Base-by-base conservation (phyloP, 1,140 invertebrate genomes). In the Plectus sambesii region DNA sequence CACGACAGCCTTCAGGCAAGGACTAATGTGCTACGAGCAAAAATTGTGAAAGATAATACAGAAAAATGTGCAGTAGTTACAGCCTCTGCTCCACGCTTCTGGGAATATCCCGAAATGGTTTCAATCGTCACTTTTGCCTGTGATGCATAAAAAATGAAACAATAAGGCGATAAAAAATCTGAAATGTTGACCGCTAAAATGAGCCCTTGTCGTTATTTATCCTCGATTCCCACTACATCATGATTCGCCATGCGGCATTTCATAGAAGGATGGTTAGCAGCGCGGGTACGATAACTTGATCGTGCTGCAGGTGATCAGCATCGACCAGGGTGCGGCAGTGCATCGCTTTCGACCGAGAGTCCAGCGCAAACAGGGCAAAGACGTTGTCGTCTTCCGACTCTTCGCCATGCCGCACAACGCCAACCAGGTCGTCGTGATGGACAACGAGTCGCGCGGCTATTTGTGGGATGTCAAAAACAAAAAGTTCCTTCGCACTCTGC, bases 311-410 rank as follows among this genome's bases (percentile, higher is more conserved):
- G 78, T 81, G 6, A 86, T 90, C 56, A 88, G 87, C 67, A 82
- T 79, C 44, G 80, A 81, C 49, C 87, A 93, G 68, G 83, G 82
- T 30, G 66, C 94, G 3, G 79, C 81, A 46, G 79, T 89, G 2
- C 85, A 85, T 63, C 83, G 82, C 61, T 82, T 82, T 0, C 82
- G 82, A 59, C 87, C 79, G 25, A 87, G 90, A 0, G 74, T 77
- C 2, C 76, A 83, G 29, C 70, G 88, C 15, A 84, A 73, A 72
- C 77, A 78, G 63, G 75, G 71, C 79, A 72, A 80, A 77, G 73
- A 65, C 49, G 59, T 81, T 75, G 81, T 83, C 68, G 76, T 82
- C 5, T 64, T 76, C 35, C 72, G 74, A 2, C 66, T 87, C 26
- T 78, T 84, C 3, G 78, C 83, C 5, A 79, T 87, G 75, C 82